These are phyloP conservation scores for Drosophila orosa DNA, from an alignment of 1,140 invertebrate genomes.

Conservation along the genomic window DNA sequence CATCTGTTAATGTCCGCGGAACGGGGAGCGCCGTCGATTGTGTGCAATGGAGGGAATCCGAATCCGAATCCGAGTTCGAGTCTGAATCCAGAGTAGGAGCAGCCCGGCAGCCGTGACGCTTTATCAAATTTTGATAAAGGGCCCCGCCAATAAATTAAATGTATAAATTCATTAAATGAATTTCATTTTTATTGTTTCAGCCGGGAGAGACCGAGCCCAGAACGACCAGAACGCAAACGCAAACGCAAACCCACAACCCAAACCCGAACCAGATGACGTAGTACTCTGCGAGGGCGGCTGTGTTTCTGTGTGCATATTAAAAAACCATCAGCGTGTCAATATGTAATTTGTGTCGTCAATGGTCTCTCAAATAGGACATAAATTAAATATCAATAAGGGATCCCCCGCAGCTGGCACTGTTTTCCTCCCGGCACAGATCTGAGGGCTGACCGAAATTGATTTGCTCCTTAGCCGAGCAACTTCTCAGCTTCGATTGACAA, in stretches of 20 bases:
- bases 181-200: constrained; percentile 76
- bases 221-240: neutral
- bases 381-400: constrained; percentile 80
- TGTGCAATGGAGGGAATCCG: constrained; percentile 69
- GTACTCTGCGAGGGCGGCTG: neutral
- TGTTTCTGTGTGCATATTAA: constrained; percentile 69
- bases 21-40: constrained; percentile 53
- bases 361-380: constrained; percentile 68
- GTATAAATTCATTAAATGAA: constrained; percentile 82
- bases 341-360: constrained; percentile 78
- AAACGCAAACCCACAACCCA: neutral
- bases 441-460: constrained; percentile 52
- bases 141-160: constrained; percentile 79
- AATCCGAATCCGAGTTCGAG: neutral
- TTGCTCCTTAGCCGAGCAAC: constrained; percentile 48
- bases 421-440: constrained; percentile 38
- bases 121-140: constrained; percentile 81
- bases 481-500: constrained; percentile 62
- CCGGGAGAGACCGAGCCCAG: constrained; percentile 19
- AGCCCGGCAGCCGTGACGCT: constrained; percentile 36
- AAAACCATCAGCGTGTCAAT: constrained; percentile 82
- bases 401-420: constrained; percentile 23
- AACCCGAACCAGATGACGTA: constrained; percentile 48
- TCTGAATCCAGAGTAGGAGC: constrained; percentile 6
- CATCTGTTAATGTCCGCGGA: constrained; percentile 73